Percentiles rank a stretch among this genome's conserved stretches.
Conservation (phyloP, 2,113 vertebrate genomes). For the Poecilia latipinna region DNA sequence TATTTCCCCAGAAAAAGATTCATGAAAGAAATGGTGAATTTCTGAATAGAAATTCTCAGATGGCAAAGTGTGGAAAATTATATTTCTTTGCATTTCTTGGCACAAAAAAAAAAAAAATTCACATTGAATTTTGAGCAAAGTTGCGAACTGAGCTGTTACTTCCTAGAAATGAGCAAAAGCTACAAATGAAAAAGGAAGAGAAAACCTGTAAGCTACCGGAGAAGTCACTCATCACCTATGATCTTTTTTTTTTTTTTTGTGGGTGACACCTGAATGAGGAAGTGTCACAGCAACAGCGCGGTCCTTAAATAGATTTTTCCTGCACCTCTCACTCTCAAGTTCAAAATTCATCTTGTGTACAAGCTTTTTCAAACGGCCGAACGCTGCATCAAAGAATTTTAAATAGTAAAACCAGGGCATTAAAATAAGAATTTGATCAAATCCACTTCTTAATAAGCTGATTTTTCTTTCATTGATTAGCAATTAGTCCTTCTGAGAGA, state of each 20-base stretch:
- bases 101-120: no score
- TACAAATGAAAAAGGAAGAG: conserved; percentile 23
- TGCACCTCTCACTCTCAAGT: conserved; percentile 31
- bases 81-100: neutral
- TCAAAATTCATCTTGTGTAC: conserved; percentile 18
- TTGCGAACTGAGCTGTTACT: conserved; percentile 26
- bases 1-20: neutral
- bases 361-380: neutral
- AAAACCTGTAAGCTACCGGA: conserved; percentile 24
- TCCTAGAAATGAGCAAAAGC: conserved; percentile 41
- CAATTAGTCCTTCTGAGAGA: neutral
- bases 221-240: conserved; percentile 33
- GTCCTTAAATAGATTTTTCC: conserved; percentile 41
- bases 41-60: neutral
- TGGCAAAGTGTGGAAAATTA: neutral
- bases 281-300: conserved; percentile 47
- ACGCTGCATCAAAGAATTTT: neutral
- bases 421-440: neutral
- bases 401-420: neutral
- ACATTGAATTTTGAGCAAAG: neutral
- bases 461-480: neutral
- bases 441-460: neutral
- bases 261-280: conserved; percentile 33
- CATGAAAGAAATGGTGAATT: neutral
- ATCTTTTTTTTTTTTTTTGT: neutral